Conservation (phyloP, 2,888 invertebrate species). For the Amphipoea lucens region DNA sequence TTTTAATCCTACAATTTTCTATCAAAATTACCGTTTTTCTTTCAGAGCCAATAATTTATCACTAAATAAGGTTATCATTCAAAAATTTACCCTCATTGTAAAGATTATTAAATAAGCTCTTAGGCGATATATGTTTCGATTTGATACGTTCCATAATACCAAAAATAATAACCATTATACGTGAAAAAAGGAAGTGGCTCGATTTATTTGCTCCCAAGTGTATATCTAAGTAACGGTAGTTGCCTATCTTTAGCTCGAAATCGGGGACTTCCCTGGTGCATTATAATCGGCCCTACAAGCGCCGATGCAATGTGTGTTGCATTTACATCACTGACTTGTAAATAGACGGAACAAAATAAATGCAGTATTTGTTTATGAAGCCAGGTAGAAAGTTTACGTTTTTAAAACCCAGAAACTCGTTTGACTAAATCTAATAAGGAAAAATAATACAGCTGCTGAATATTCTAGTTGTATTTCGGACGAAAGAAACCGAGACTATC, state of each 20-base stretch:
- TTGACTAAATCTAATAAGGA: neutral
- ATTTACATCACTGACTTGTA: constrained; percentile 13
- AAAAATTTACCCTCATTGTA: no score
- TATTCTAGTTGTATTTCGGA: neutral
- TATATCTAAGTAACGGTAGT: neutral
- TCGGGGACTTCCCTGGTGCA: constrained; percentile 10
- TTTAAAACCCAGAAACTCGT: neutral
- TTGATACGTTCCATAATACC: no score
- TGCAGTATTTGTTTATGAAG: neutral
- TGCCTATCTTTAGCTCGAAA: neutral
- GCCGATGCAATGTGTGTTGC: constrained; percentile 34
- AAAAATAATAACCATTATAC: no score
- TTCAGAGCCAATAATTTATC: no score
- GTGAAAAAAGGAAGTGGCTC: no score
- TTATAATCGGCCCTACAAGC: neutral
- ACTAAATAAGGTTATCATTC: no score
- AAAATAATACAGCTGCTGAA: neutral
- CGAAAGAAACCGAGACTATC: neutral
- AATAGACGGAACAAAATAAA: neutral
- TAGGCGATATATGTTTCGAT: no score
- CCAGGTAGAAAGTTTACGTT: neutral
- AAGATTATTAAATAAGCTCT: no score
- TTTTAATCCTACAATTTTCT: no score
- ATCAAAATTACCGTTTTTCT: no score
- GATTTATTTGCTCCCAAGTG: no score